These are phyloP conservation scores for Sebastes iracundus DNA, from an alignment of 2,797 vertebrate genomes.

Conservation along the genomic window DNA sequence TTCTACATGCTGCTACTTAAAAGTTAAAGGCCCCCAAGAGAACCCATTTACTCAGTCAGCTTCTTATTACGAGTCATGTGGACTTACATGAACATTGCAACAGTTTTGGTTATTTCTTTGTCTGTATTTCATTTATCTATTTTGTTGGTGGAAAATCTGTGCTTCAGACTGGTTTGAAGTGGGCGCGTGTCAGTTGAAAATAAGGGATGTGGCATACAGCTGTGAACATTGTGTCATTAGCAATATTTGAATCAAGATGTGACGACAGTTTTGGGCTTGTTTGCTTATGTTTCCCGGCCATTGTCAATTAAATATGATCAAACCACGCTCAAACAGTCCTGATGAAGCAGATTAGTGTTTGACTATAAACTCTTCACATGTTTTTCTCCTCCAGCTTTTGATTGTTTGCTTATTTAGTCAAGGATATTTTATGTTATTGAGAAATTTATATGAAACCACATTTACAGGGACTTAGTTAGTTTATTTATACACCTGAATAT, in stretches of 20 bases:
- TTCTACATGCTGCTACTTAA: neutral
- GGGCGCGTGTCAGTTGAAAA: neutral
- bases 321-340: neutral
- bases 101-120: neutral
- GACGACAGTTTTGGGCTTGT: neutral
- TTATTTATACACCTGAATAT: neutral
- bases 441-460: neutral
- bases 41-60: neutral
- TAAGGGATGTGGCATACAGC: neutral
- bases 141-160: no score
- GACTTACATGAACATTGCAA: neutral
- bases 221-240: neutral
- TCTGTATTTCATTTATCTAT: no score
- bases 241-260: neutral
- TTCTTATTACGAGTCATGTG: neutral
- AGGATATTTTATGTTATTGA: neutral
- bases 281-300: neutral
- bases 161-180: neutral
- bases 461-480: neutral
- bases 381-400: neutral
- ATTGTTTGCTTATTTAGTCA: neutral
- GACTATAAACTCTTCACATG: neutral
- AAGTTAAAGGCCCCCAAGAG: neutral
- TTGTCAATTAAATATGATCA: neutral
- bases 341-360: neutral